These are phyloP conservation scores for Pomacea maculata DNA, from an alignment of 1,140 invertebrate genomes.

Conservation along the genomic window DNA sequence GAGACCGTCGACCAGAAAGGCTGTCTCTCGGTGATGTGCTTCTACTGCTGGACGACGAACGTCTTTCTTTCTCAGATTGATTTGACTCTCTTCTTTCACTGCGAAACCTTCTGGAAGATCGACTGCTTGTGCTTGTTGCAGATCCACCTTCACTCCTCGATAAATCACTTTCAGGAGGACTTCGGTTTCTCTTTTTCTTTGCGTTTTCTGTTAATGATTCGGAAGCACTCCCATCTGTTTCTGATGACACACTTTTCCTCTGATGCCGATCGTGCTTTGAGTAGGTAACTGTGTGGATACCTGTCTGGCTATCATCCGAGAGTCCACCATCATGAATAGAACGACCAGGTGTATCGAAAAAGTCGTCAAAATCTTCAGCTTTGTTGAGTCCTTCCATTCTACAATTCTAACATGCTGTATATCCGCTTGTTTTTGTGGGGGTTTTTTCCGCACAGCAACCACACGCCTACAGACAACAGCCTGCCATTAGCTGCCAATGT, in stretches of 20 bases:
- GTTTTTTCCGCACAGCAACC: neutral
- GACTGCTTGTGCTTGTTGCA: neutral
- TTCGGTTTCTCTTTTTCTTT: neutral
- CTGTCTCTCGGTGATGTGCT: too few species aligned
- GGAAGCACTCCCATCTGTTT: constrained; percentile 2
- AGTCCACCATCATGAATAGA: neutral
- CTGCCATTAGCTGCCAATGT: neutral
- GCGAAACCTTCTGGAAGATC: too few species aligned
- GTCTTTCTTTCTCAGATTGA: too few species aligned
- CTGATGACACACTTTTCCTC: constrained; percentile 10
- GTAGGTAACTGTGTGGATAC: neutral
- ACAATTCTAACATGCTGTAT: too few species aligned
- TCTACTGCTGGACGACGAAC: too few species aligned
- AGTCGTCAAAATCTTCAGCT: constrained; percentile 28
- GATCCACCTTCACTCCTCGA: constrained; percentile 9
- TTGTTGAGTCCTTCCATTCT: constrained; percentile 12
- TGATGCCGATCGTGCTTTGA: neutral
- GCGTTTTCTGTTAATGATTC: constrained; percentile 7
- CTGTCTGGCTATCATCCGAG: neutral
- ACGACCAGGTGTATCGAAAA: constrained; percentile 27
- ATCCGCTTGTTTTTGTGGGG: neutral
- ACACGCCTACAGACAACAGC: neutral
- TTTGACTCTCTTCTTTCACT: too few species aligned
- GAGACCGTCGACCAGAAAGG: too few species aligned
- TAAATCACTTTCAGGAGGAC: constrained; percentile 3